Conservation (phyloP, 2,888 invertebrate genomes). For the Serrognathus titanus region DNA sequence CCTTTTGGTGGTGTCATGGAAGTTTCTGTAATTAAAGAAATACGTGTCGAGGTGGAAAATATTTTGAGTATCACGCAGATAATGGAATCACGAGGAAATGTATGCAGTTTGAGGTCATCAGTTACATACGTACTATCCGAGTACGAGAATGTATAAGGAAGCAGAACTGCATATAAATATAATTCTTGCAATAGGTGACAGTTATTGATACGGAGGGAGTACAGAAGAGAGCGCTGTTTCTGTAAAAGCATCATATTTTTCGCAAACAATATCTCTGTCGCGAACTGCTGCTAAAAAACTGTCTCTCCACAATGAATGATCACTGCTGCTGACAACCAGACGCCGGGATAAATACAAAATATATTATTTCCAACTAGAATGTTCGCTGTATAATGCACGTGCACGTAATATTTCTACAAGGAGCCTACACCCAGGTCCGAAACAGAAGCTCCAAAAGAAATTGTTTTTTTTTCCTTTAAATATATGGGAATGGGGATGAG, state of each 20-base stretch:
- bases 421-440: not conserved
- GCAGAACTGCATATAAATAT: conserved; percentile 24
- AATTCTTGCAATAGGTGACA: conserved; percentile 16
- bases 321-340: conserved; percentile 42
- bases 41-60: too few species aligned
- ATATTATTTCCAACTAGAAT: conserved; percentile 37
- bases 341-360: conserved; percentile 40
- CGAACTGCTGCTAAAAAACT: conserved; percentile 32
- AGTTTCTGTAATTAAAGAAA: too few species aligned
- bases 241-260: conserved; percentile 30
- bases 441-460: conserved; percentile 4
- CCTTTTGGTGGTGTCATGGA: too few species aligned
- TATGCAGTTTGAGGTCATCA: not conserved
- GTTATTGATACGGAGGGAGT: conserved; percentile 27
- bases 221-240: conserved; percentile 19
- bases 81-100: too few species aligned
- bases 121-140: not conserved
- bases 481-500: too few species aligned
- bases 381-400: conserved; percentile 35
- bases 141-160: not conserved
- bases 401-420: conserved; percentile 32
- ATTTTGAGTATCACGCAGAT: too few species aligned
- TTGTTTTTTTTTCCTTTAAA: too few species aligned
- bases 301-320: conserved; percentile 41
- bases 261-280: conserved; percentile 34